A percentile compares a stretch with the other conserved stretches of the same genome.
phyloP scores from a whole-genome alignment of 2,888 invertebrate genomes.

The Eremobia ochroleuca region DNA sequence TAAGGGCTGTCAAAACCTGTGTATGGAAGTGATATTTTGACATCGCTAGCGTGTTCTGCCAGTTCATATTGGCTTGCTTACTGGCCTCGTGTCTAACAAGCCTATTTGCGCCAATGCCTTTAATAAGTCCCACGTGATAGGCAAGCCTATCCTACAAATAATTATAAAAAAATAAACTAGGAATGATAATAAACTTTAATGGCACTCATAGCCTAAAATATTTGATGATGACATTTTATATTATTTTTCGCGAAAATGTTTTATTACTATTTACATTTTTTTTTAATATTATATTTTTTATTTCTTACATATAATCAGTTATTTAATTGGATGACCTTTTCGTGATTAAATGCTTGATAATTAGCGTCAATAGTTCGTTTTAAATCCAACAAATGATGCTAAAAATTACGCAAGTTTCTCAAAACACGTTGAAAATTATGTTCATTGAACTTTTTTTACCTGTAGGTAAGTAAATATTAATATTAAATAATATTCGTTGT shows the following conservation, averaged over 20 bases:
- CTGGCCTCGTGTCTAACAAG: slow-evolving; percentile 16
- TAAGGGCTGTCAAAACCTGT: neutral
- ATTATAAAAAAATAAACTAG: slow-evolving; percentile 73
- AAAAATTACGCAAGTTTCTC: slow-evolving; percentile 9
- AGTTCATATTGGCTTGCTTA: slow-evolving; percentile 1
- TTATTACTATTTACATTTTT: slow-evolving; percentile 63
- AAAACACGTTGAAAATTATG: neutral
- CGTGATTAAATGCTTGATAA: slow-evolving; percentile 30
- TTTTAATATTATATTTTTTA: slow-evolving; percentile 25
- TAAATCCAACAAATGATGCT: slow-evolving; percentile 33
- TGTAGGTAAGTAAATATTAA: slow-evolving; percentile 30
- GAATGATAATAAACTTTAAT: slow-evolving; percentile 84
- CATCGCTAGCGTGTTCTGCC: neutral
- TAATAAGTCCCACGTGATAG: slow-evolving; percentile 22
- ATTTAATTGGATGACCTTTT: slow-evolving; percentile 35
- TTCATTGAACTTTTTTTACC: slow-evolving; percentile 21
- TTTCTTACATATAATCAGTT: slow-evolving; percentile 29
- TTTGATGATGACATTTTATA: slow-evolving; percentile 66
- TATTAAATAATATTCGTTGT: slow-evolving; percentile 53
- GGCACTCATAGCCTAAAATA: slow-evolving; percentile 90
- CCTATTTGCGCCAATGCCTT: slow-evolving; percentile 6
- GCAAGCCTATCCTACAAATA: slow-evolving; percentile 48
- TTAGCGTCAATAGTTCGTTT: slow-evolving; percentile 1
- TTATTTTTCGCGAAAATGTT: slow-evolving; percentile 28
- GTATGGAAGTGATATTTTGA: neutral